Percentiles rank a stretch among this genome's conserved stretches.
phyloP scores from a whole-genome alignment of 2,113 vertebrate genomes.

The Psephotus haematonotus region DNA sequence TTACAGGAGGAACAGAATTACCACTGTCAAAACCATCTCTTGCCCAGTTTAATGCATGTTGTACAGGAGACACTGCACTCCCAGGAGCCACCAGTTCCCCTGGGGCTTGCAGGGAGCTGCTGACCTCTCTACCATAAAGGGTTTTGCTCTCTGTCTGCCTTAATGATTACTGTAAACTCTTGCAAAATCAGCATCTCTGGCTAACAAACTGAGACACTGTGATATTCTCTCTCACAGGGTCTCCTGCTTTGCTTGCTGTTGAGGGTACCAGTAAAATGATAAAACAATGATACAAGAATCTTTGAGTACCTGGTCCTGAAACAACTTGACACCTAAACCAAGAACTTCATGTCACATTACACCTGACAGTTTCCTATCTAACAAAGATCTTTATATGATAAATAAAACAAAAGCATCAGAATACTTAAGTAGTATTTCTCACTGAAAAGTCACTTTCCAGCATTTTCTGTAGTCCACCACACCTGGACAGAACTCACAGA shows the following conservation, averaged over 20 bases:
- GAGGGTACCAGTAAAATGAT: neutral
- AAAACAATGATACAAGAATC: neutral
- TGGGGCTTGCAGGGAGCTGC: neutral
- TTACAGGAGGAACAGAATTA: neutral
- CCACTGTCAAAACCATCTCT: neutral
- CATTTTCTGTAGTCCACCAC: neutral
- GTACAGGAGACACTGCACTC: accelerated
- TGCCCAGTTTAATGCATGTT: neutral
- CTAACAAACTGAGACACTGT: neutral
- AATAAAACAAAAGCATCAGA: neutral
- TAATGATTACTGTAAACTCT: neutral
- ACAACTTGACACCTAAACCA: neutral
- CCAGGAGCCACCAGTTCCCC: accelerated
- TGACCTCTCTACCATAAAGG: neutral
- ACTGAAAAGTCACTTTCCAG: neutral
- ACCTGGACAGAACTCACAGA: neutral
- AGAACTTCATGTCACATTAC: neutral
- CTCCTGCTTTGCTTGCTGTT: neutral
- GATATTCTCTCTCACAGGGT: accelerated
- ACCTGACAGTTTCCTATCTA: neutral
- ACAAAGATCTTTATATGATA: neutral
- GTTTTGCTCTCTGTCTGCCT: neutral
- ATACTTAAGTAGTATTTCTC: neutral
- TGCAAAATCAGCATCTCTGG: neutral
- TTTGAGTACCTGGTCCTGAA: neutral